Percentiles rank a stretch among this genome's conserved stretches.
Evolutionary conservation across 23 tunicate species (phyloP).

Genomic region (Trididemnum miniatum): DNA sequence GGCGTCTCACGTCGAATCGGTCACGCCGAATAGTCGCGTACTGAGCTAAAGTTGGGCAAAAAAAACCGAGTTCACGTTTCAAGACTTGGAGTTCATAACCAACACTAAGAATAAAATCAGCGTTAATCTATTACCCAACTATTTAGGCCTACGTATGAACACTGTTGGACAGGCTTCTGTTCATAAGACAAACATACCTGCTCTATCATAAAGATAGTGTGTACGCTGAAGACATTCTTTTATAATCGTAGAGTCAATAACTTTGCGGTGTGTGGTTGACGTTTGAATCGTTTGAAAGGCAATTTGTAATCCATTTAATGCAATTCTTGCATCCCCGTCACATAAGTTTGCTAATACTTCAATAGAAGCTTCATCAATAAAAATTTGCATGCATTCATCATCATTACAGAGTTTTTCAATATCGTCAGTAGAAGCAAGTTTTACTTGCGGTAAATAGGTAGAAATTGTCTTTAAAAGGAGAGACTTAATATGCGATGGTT

Average conservation of each 20-base stretch:
- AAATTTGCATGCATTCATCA: background rate
- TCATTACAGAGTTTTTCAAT: too few species aligned
- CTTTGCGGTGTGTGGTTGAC: background rate
- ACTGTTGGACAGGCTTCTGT: too few species aligned
- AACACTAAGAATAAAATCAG: too few species aligned
- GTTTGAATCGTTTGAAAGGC: constrained; percentile 37
- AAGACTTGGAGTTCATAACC: too few species aligned
- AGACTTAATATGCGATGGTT: constrained; percentile 24
- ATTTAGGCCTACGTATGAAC: too few species aligned
- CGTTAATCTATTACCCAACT: too few species aligned
- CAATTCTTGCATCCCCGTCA: constrained; percentile 83
- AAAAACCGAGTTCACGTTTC: too few species aligned
- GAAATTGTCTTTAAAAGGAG: constrained; percentile 34
- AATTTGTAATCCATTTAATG: constrained; percentile 69
- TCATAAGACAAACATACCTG: constrained; percentile 46
- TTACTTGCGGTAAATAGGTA: background rate
- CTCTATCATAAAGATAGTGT: constrained; percentile 54
- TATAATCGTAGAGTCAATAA: constrained; percentile 17
- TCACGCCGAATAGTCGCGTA: too few species aligned
- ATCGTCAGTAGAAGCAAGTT: background rate
- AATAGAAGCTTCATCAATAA: constrained; percentile 32
- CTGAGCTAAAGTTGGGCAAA: too few species aligned
- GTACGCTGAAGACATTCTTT: constrained; percentile 53
- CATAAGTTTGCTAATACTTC: constrained; percentile 50
- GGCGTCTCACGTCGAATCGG: too few species aligned